Percentiles rank a stretch among this genome's conserved stretches.
Conservation (phyloP, 2,888 invertebrate genomes). For the Phragmatobia fuliginosa region DNA sequence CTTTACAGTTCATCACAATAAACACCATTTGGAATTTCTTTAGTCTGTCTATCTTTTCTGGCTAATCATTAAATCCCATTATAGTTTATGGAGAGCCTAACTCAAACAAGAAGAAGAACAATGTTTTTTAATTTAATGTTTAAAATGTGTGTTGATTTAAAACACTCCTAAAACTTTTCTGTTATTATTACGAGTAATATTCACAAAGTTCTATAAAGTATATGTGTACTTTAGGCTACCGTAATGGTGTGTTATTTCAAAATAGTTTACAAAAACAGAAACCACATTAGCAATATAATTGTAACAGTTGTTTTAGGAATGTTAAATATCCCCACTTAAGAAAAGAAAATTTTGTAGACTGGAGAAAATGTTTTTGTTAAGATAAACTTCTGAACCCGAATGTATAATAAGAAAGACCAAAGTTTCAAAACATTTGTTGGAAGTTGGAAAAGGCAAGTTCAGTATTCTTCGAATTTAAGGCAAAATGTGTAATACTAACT, state of each 20-base stretch:
- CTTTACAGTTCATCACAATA: too few relatives aligned
- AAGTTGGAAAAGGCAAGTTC: conserved; percentile 8
- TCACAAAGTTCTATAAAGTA: background rate
- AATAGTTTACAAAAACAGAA: background rate
- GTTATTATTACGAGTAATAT: background rate
- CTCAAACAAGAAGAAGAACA: background rate
- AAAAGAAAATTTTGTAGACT: conserved; percentile 9
- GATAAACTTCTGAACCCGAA: conserved; percentile 7
- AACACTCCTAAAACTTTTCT: background rate
- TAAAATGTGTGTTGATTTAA: background rate
- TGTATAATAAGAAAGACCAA: conserved; percentile 11
- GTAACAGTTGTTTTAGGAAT: conserved; percentile 8
- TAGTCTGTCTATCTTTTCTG: too few relatives aligned
- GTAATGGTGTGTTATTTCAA: background rate
- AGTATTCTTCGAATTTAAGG: too few relatives aligned
- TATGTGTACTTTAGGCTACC: background rate
- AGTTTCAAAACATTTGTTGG: conserved; percentile 9
- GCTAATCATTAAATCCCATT: background rate
- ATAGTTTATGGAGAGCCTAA: background rate
- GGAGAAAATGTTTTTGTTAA: conserved; percentile 12
- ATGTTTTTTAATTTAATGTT: background rate
- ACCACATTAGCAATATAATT: too few relatives aligned
- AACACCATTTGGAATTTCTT: too few relatives aligned
- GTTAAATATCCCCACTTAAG: conserved; percentile 19
- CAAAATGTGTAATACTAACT: too few relatives aligned